Conservation (phyloP, 2,797 vertebrate genomes). For the Coilia nasus region DNA sequence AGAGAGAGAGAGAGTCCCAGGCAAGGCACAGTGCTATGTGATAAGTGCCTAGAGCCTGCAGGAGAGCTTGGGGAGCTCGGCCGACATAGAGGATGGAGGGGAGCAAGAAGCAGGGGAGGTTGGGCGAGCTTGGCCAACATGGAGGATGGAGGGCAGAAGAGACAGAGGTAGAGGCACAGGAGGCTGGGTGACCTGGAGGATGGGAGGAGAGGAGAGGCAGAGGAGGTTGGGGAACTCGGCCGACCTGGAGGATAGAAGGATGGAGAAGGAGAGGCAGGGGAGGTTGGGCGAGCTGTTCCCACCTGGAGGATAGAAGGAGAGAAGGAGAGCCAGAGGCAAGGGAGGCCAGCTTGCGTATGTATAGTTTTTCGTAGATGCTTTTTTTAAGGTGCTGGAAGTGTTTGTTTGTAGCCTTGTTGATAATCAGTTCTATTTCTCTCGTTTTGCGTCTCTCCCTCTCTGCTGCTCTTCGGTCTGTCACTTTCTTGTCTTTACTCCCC, state of each 20-base stretch:
- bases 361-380: neutral
- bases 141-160: no score
- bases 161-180: no score
- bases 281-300: neutral
- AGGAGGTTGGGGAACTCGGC: neutral
- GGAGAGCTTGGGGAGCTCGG: neutral
- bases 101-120: neutral
- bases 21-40: neutral
- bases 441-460: neutral
- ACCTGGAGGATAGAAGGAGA: neutral
- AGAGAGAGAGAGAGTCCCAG: slow-evolving; percentile 41
- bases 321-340: no score
- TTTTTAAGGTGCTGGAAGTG: neutral
- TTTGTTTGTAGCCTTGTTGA: neutral
- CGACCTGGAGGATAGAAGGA: neutral
- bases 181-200: neutral
- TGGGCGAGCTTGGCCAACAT: neutral
- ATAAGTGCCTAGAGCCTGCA: slow-evolving; percentile 4
- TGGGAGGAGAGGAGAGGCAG: neutral
- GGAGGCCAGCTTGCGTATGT: neutral
- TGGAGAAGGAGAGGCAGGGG: no score
- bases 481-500: no score
- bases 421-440: neutral
- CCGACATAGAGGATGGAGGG: no score
- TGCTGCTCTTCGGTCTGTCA: no score